Base-by-base conservation (phyloP, 2,113 vertebrate species). In the Amphiprion percula region DNA sequence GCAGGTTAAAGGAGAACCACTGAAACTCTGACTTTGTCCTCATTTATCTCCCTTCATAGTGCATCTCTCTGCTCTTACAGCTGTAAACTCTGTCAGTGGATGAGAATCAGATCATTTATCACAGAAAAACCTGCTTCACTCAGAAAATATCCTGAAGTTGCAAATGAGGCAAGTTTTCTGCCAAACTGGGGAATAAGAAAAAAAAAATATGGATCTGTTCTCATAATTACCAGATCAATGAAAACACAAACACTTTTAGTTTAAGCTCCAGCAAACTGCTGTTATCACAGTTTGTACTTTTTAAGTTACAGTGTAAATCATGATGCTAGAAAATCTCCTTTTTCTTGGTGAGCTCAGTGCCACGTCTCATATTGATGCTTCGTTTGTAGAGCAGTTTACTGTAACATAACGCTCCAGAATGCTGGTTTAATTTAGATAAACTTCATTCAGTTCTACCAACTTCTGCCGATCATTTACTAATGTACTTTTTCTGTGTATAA, bases 301-400 rank as follows among this genome's bases (percentile, higher is more conserved):
- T 50, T 33, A 60, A 49, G 65, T 60, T 60, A 76, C 37, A 47
- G 17, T 82, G 41, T 46, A 50, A 65, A 77, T 83, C 64, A 65
- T 28, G 53, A 4, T 19, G 21, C 55, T 62, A 49, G 59, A 73
- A 52, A 30, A 14, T 68, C 55, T 70, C 61, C 54, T 0, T n/a
- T 62, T 67, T 50, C 49, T 75, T 63, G 71, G 66, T 77, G 50
- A 61, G 56, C 62, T 10, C 1, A 0, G 30, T 0, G 2, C 44
- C 15, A 24, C n/a, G 8, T 56, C 59, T 56, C 39, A 14, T 39
- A 64, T 28, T 26, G 26, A 77, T 77, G 30, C 69, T 73, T 46
- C 6, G 30, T 30, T 30, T 30, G 6, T 30, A 6, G 30, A 30
- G 30, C 30, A 30, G 30, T 6, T 30, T 30, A 26, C 26, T 26